phyloP scores from a whole-genome alignment of 2,888 invertebrate genomes.

The Pollenia labialis region DNA sequence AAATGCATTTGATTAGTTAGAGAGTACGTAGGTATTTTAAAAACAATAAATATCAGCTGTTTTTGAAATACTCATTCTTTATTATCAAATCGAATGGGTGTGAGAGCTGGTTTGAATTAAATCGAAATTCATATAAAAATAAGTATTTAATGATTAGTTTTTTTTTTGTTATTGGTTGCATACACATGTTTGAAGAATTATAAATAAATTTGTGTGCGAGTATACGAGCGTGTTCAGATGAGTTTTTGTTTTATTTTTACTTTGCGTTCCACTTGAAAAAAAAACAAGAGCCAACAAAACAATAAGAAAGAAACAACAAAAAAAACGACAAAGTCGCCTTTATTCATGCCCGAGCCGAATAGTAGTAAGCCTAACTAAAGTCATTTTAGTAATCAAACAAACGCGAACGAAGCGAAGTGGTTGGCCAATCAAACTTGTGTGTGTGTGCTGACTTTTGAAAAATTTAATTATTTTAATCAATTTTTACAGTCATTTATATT shows the following conservation, averaged over 20 bases:
- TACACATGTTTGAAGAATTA: conserved; percentile 53
- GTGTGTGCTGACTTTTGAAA: conserved; percentile 40
- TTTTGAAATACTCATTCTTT: background rate
- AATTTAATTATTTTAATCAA: conserved; percentile 33
- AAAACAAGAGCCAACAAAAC: conserved; percentile 32
- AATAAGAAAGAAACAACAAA: conserved; percentile 45
- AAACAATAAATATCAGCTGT: conserved; percentile 58
- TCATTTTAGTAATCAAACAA: conserved; percentile 72
- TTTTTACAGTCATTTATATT: conserved; percentile 26
- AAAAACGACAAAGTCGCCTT: conserved; percentile 60
- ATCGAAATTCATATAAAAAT: conserved; percentile 9
- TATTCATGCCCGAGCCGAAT: conserved; percentile 47
- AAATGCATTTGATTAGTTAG: background rate
- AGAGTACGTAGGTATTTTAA: background rate
- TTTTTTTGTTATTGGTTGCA: conserved; percentile 39
- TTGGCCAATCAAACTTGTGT: conserved; percentile 60
- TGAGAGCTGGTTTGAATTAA: conserved; percentile 36
- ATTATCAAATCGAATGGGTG: conserved; percentile 27
- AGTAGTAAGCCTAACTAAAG: conserved; percentile 71
- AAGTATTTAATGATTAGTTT: conserved; percentile 11
- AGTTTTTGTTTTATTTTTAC: conserved; percentile 36
- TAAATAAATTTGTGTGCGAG: conserved; percentile 29
- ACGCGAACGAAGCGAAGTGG: conserved; percentile 72
- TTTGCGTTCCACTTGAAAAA: conserved; percentile 66
- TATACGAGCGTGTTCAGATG: conserved; percentile 16